phyloP scores from a whole-genome alignment of 1,140 invertebrate genomes.

The Drosophila ogumai region DNA sequence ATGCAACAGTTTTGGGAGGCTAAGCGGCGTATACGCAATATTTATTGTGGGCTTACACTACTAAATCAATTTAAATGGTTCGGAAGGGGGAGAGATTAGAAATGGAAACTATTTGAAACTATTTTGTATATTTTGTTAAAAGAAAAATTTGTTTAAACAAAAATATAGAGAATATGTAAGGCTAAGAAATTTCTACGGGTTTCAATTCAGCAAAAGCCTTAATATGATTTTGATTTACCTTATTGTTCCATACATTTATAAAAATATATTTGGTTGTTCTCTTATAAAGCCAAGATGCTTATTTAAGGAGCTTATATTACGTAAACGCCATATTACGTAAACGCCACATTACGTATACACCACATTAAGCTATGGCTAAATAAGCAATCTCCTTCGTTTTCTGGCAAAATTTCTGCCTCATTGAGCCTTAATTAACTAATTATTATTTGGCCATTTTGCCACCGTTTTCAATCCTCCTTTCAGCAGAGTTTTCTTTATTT shows the following conservation, averaged over 20 bases:
- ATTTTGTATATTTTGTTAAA: background rate
- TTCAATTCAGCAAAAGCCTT: background rate
- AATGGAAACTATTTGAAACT: background rate
- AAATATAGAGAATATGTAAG: background rate
- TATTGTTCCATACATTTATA: background rate
- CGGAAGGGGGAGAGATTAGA: background rate
- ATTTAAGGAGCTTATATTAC: constrained; percentile 27
- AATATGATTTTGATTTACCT: background rate
- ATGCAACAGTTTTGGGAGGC: constrained; percentile 69
- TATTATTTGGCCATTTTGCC: constrained; percentile 30
- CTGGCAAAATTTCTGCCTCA: constrained; percentile 36
- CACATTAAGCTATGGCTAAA: constrained; percentile 45
- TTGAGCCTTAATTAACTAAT: constrained; percentile 66
- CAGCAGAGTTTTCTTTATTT: background rate
- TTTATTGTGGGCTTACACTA: constrained; percentile 17
- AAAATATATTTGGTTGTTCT: background rate
- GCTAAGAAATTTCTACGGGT: too few species aligned
- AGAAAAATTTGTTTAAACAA: too few species aligned
- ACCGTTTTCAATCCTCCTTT: background rate
- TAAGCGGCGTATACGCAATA: constrained; percentile 47
- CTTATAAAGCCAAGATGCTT: background rate
- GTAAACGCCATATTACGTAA: constrained; percentile 36
- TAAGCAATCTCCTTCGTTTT: constrained; percentile 29
- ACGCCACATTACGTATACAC: constrained; percentile 47
- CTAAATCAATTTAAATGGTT: constrained; percentile 34